These are phyloP conservation scores for Drosophila pseudotakahashii DNA, from an alignment of 2,888 invertebrate species.

Conservation along the genomic window DNA sequence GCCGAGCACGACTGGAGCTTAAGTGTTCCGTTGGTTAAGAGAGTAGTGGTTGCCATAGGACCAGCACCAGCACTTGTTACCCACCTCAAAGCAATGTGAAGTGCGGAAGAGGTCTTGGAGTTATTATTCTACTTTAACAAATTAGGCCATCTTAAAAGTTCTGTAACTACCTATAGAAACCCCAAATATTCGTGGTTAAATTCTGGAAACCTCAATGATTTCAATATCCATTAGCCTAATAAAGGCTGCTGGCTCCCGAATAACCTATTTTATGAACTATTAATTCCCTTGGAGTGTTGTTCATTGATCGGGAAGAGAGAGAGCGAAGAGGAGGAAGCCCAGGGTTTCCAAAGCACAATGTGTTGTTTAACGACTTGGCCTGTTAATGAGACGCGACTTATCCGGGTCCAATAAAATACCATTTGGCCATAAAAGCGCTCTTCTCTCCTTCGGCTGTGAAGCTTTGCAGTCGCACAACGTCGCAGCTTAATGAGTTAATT, in stretches of 20 bases:
- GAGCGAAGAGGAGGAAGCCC: no score
- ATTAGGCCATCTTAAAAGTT: no score
- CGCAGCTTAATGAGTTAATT: slow-evolving; percentile 73
- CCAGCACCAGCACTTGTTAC: not conserved
- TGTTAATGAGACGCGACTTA: slow-evolving; percentile 74
- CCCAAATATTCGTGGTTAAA: not conserved
- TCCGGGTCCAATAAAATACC: slow-evolving; percentile 63
- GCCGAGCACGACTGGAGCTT: slow-evolving; percentile 20
- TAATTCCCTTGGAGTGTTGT: slow-evolving; percentile 29
- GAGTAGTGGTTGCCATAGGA: not conserved
- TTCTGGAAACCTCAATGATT: slow-evolving; percentile 12
- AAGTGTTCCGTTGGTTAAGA: slow-evolving; percentile 2
- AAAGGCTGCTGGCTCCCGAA: slow-evolving; percentile 41
- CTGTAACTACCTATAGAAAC: no score
- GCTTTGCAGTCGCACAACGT: slow-evolving; percentile 40
- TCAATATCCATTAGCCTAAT: slow-evolving; percentile 58
- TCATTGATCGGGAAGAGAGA: slow-evolving; percentile 9
- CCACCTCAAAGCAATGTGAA: not conserved
- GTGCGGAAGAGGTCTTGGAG: no score
- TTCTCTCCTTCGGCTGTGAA: slow-evolving; percentile 9
- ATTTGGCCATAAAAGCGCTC: slow-evolving; percentile 66
- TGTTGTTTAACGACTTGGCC: slow-evolving; percentile 72
- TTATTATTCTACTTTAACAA: no score
- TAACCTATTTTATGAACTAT: slow-evolving; percentile 64
- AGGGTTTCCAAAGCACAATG: slow-evolving; percentile 55